Base-by-base conservation (phyloP, 2,888 invertebrate genomes). In the Amiota minor region DNA sequence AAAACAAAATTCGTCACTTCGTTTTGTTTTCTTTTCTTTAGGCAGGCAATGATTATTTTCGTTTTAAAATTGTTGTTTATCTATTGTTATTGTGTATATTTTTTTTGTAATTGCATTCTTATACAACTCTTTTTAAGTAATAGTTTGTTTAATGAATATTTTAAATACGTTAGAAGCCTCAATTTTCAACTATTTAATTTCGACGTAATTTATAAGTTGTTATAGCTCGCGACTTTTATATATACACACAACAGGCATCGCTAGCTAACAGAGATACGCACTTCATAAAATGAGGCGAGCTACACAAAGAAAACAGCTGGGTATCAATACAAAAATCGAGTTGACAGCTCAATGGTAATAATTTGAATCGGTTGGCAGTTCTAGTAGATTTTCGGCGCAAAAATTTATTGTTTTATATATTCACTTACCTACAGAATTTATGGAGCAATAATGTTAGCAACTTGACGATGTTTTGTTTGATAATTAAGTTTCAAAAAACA, bases 191-290 rank as follows among this genome's bases (percentile, higher is more conserved):
- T 73, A 74, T 77, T 79, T 50, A 68, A 18, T 23, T 68, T 68
- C 67, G 67, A 68, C 67, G 67, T 68, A 68, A 68, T 68, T 68
- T 68, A 23, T 50, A 50, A 53, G 23, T 68, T 68, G 35, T 68
- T 35, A 35, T 35, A 35, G 35, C 35, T 35, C 35, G 14, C 50
- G 45, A 46, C 64, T n/a, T 81, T 78, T 78, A 80, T 75, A 72
- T 79, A 81, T 76, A 80, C 81, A 64, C 83, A 83, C 83, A 86
- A 84, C 35, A 83, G 46, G 23, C 20, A 50, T 23, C 84, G 86
- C 83, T 35, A 35, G 86, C 83, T 84, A 80, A 86, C 83, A 84
- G 8, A 84, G 83, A 86, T 81, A 81, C 84, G 86, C 35, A 84
- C 83, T 86, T 83, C 86, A 83, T 83, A 83, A 83, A 86, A 83